These are phyloP conservation scores for Drosophila ambigua DNA, from an alignment of 1,140 invertebrate species.

Conservation along the genomic window DNA sequence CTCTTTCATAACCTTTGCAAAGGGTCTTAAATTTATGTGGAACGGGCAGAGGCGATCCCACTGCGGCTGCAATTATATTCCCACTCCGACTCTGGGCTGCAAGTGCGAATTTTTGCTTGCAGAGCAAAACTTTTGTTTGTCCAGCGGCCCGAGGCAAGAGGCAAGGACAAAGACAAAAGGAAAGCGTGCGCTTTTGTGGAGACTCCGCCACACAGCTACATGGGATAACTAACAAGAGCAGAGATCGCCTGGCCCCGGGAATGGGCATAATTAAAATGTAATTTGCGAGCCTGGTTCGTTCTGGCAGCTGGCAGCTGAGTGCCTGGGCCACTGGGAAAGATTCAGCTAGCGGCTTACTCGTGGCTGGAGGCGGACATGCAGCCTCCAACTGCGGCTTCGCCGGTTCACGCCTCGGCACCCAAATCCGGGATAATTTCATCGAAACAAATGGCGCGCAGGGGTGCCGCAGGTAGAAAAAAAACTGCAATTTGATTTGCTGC, in stretches of 20 bases:
- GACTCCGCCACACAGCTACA: too few relatives aligned
- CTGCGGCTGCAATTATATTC: too few relatives aligned
- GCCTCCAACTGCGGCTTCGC: too few relatives aligned
- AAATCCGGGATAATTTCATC: background rate
- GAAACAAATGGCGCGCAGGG: background rate
- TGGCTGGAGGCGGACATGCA: too few relatives aligned
- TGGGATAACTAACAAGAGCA: conserved; percentile 11
- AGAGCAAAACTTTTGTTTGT: too few relatives aligned
- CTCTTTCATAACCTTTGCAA: too few relatives aligned
- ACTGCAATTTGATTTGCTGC: conserved; percentile 8
- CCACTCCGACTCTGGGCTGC: too few relatives aligned
- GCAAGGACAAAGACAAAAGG: background rate
- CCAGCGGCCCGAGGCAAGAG: too few relatives aligned
- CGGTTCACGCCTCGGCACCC: background rate
- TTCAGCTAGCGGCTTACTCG: conserved; percentile 1
- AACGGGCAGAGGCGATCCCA: too few relatives aligned
- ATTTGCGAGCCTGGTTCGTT: conserved; percentile 8
- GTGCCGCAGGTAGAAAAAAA: background rate
- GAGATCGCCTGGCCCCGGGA: background rate
- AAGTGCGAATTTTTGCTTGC: too few relatives aligned
- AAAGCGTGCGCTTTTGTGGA: too few relatives aligned
- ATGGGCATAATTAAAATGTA: conserved; percentile 40
- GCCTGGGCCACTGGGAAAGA: background rate
- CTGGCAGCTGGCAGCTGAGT: background rate
- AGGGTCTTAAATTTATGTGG: too few relatives aligned